phyloP scores from a whole-genome alignment of 2,888 invertebrate genomes.

The Agrenia bidenticulata region DNA sequence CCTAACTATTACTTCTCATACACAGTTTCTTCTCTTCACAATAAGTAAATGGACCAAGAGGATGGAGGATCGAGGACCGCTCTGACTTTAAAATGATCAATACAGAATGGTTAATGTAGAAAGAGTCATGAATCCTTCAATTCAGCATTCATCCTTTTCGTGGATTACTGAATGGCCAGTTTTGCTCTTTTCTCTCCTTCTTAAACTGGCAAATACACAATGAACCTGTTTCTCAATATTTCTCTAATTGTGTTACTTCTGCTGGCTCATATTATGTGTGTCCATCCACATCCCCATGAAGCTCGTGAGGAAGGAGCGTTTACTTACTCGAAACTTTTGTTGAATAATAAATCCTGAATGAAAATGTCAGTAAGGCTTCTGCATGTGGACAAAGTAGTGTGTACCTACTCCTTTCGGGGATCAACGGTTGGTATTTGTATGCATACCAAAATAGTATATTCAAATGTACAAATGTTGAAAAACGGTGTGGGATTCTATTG shows the following conservation, averaged over 20 bases:
- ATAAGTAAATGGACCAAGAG: constrained; percentile 9
- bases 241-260: neutral
- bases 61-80: neutral
- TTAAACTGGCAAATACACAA: neutral
- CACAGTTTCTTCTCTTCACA: neutral
- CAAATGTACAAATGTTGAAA: too few species aligned
- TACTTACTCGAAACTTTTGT: too few species aligned
- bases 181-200: neutral
- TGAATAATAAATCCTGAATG: too few species aligned
- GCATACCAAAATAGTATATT: too few species aligned
- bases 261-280: too few species aligned
- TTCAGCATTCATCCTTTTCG: neutral
- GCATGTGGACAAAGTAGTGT: too few species aligned
- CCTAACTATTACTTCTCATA: constrained; percentile 27
- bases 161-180: neutral
- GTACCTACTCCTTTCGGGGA: too few species aligned
- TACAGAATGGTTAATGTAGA: neutral
- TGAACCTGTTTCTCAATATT: constrained; percentile 5
- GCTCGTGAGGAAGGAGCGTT: too few species aligned
- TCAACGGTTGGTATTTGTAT: too few species aligned
- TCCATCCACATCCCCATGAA: too few species aligned
- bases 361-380: too few species aligned
- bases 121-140: constrained; percentile 9
- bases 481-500: too few species aligned
- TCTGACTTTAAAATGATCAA: neutral